These are phyloP conservation scores for Mesorhabditis sp. DNA, from an alignment of 2,888 invertebrate genomes.

Conservation along the genomic window DNA sequence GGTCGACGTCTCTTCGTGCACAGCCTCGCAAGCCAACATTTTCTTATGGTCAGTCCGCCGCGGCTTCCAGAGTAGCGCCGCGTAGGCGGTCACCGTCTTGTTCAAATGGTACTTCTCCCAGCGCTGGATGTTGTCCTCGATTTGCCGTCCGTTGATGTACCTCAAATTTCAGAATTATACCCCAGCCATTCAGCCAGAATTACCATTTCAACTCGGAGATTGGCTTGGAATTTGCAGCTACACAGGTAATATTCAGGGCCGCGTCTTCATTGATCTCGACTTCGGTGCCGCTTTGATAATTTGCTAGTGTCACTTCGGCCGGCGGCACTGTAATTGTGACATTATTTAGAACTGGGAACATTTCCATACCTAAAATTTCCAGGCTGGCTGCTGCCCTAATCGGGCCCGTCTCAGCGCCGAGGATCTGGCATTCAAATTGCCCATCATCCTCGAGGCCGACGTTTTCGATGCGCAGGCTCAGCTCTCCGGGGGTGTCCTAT, in stretches of 20 bases:
- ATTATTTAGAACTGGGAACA: constrained; percentile 15
- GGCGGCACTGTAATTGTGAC: constrained; percentile 44
- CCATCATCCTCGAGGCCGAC: constrained; percentile 84
- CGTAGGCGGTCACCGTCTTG: constrained; percentile 38
- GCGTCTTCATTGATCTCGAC: constrained; percentile 51
- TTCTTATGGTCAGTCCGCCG: constrained; percentile 48
- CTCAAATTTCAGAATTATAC: constrained; percentile 14
- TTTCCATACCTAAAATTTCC: constrained; percentile 46
- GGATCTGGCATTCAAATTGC: constrained; percentile 90
- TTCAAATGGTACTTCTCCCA: constrained; percentile 39
- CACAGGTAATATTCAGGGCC: constrained; percentile 50
- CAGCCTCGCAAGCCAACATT: constrained; percentile 49
- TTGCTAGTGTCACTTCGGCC: constrained; percentile 32
- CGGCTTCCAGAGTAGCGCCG: constrained; percentile 34
- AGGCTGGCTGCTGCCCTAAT: constrained; percentile 43
- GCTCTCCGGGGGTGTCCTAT: constrained; percentile 50
- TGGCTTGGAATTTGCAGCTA: constrained; percentile 48
- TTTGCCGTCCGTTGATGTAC: constrained; percentile 48
- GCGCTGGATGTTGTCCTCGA: constrained; percentile 33
- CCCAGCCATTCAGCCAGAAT: not conserved
- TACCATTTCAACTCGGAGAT: constrained; percentile 40
- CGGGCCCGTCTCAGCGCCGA: constrained; percentile 41
- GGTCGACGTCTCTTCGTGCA: constrained; percentile 38
- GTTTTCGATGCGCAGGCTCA: constrained; percentile 45
- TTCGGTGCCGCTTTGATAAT: constrained; percentile 40